Evolutionary conservation across 2,113 vertebrate genomes (phyloP), one percentile per base, ranked within the genome.

Genomic region (Saiga tatarica): DNA sequence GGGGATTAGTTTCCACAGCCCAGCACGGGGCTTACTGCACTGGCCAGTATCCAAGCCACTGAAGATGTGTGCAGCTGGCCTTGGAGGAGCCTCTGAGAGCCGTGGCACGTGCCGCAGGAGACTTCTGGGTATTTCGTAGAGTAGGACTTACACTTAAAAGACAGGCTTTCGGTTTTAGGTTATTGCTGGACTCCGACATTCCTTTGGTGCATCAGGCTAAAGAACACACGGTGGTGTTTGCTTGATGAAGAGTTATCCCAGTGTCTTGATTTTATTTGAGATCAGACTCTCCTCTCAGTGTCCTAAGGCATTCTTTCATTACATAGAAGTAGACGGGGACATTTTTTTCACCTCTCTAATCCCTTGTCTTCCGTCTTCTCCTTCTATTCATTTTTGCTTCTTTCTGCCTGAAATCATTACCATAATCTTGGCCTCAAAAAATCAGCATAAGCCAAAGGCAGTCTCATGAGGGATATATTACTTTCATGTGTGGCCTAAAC

Each of bases 1-100:
- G 89, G 78, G 97, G 97, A 98, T 99, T 99, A 98, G 96, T 97
- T 98, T 93, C 98, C 92, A 64, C 97, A 83, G 94, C 98, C 98
- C 98, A 97, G 91, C 94, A 2, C 93, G 91, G 91, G 97, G 98
- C 98, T 98, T 98, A 98, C 97, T 97, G 96, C 90, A 23, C 82
- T 99, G 99, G 99, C 99, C 94, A 71, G 8, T 30, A 85, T 98
- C 99, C 99, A 99, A 98, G 96, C 98, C 98, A 97, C 98, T 9
- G 82, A 98, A 98, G 98, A 71, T 87, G 79, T 78, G 71, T 98
- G 97, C 97, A 99, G 98, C 98, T 98, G 98, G 98, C 92, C 98
- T 59, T 74, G 96, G 84, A 98, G 96, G 98, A 98, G 98, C 98
- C 98, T 95, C 97, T 90, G 78, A 98, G 98, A 97, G 94, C 98